These are phyloP conservation scores for Amaurobius ferox DNA, from an alignment of 2,888 invertebrate species.

Conservation along the genomic window DNA sequence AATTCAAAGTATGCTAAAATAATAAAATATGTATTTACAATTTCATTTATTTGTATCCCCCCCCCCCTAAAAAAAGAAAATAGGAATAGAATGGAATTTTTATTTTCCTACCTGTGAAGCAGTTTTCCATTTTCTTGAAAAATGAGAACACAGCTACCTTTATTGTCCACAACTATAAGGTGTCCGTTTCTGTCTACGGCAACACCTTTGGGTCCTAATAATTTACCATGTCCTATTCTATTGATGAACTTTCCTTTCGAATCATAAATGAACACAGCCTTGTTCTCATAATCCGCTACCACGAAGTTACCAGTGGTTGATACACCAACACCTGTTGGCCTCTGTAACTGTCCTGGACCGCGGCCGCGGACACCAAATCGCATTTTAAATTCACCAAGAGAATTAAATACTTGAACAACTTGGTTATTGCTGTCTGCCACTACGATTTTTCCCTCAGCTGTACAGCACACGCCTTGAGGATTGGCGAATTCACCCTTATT, in stretches of 20 bases:
- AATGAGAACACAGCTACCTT: conserved; percentile 79
- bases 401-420: conserved; percentile 77
- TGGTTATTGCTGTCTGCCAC: conserved; percentile 80
- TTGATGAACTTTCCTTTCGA: conserved; percentile 79
- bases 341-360: conserved; percentile 79
- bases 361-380: conserved; percentile 79
- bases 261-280: conserved; percentile 80
- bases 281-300: conserved; percentile 80
- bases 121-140: conserved; percentile 80
- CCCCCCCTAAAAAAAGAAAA: too few relatives aligned
- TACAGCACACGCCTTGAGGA: conserved; percentile 79
- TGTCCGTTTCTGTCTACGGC: conserved; percentile 79
- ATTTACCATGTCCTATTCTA: conserved; percentile 79
- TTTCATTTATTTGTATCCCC: too few relatives aligned
- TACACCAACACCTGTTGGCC: conserved; percentile 80
- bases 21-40: too few relatives aligned
- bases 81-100: too few relatives aligned
- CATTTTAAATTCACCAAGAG: conserved; percentile 79
- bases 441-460: conserved; percentile 77
- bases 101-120: conserved; percentile 76
- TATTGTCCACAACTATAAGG: conserved; percentile 80
- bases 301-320: conserved; percentile 79
- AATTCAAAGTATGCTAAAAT: too few relatives aligned
- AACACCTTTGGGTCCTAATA: conserved; percentile 80
- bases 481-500: conserved; percentile 80